These are phyloP conservation scores for Archips crataeganus DNA, from an alignment of 2,888 invertebrate genomes.

Conservation along the genomic window DNA sequence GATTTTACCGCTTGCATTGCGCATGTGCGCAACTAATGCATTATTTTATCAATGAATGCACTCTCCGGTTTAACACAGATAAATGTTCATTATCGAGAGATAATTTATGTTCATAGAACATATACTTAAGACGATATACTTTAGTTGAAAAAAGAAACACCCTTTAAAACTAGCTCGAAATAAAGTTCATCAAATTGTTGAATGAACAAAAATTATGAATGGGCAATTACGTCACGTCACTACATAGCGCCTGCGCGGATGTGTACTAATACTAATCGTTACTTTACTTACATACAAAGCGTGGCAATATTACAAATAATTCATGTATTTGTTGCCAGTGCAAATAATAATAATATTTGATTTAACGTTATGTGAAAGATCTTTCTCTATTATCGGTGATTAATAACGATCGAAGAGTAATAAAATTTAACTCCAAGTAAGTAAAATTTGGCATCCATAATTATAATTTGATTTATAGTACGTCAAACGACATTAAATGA, in stretches of 20 bases:
- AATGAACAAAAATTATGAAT: constrained; percentile 85
- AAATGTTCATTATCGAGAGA: constrained; percentile 46
- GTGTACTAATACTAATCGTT: constrained; percentile 51
- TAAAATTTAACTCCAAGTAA: neutral
- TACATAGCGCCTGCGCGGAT: constrained; percentile 79
- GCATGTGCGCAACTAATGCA: constrained; percentile 79
- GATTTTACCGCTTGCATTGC: constrained; percentile 69
- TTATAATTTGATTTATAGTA: no score
- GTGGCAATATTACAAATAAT: constrained; percentile 33
- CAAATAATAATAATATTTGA: neutral
- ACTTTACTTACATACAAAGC: constrained; percentile 25
- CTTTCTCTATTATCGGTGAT: neutral
- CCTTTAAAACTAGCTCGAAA: constrained; percentile 16
- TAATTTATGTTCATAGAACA: constrained; percentile 7
- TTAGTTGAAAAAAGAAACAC: constrained; percentile 8
- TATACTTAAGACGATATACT: neutral
- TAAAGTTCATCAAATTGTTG: constrained; percentile 62
- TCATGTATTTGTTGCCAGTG: constrained; percentile 25
- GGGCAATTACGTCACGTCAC: constrained; percentile 84
- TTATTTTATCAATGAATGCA: constrained; percentile 79
- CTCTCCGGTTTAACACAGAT: constrained; percentile 56
- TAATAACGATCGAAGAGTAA: neutral
- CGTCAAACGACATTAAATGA: no score
- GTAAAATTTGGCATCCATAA: neutral
- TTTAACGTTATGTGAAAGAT: neutral